These are phyloP conservation scores for Pyrrhia umbra DNA, from an alignment of 2,888 invertebrate genomes.

Conservation along the genomic window DNA sequence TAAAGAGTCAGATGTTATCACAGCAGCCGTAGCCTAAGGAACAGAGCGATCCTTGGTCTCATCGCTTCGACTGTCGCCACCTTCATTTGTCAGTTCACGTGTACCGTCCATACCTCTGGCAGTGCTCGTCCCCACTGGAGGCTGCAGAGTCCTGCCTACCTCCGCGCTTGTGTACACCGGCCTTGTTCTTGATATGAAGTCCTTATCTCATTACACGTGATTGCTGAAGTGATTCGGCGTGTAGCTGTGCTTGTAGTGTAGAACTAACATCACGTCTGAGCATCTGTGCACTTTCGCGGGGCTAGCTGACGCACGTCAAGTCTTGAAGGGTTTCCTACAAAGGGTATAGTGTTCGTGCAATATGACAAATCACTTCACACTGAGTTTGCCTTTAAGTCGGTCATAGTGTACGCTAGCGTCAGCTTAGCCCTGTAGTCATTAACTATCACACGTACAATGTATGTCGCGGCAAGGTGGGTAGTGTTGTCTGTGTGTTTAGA, in stretches of 20 bases:
- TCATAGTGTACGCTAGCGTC: not conserved
- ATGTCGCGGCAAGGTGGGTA: constrained; percentile 27
- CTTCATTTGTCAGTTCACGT: constrained; percentile 36
- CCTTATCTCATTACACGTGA: not conserved
- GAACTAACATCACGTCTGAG: constrained; percentile 40
- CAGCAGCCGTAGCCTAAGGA: constrained; percentile 24
- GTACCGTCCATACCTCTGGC: constrained; percentile 18
- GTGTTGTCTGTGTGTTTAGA: constrained; percentile 37
- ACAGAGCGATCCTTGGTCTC: constrained; percentile 61
- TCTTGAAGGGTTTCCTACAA: not conserved
- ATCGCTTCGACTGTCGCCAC: constrained; percentile 81
- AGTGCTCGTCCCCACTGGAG: constrained; percentile 16
- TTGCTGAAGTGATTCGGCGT: constrained; percentile 20
- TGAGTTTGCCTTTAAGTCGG: too few relatives aligned
- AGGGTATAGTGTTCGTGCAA: constrained; percentile 13
- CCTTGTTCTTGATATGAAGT: constrained; percentile 4
- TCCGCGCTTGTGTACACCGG: constrained; percentile 38
- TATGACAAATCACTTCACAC: too few relatives aligned
- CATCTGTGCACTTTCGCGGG: constrained; percentile 33
- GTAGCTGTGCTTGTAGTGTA: constrained; percentile 37
- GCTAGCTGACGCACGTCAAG: constrained; percentile 4
- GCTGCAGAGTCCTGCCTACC: constrained; percentile 9
- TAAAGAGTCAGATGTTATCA: not conserved
- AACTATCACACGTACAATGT: constrained; percentile 21
- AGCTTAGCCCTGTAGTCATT: constrained; percentile 22